These are phyloP conservation scores for Argya squamiceps DNA, from an alignment of 2,797 vertebrate genomes.

Conservation along the genomic window DNA sequence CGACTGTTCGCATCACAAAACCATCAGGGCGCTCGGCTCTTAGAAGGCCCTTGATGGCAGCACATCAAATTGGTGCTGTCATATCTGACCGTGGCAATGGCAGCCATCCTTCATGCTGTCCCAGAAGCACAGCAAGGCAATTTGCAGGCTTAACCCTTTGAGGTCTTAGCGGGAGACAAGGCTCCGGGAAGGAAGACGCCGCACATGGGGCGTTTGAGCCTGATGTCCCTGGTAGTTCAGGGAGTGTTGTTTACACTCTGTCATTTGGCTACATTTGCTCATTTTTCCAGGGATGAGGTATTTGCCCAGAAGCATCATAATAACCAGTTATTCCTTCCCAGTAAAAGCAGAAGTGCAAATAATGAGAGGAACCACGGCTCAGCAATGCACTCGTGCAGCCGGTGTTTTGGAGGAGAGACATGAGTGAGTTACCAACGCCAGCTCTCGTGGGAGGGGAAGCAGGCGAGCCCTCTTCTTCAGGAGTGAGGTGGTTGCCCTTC, in stretches of 20 bases:
- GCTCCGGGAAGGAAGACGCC: background rate
- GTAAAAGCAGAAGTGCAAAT: background rate
- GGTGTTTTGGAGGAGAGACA: background rate
- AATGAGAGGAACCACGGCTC: background rate
- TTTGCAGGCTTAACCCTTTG: conserved; percentile 84
- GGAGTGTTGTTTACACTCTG: conserved; percentile 56
- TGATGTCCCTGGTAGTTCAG: conserved; percentile 51
- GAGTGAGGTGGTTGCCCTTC: background rate
- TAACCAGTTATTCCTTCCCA: background rate
- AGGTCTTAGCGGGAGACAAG: conserved; percentile 46
- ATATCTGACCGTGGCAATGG: conserved; percentile 89
- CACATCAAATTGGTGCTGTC: conserved; percentile 92
- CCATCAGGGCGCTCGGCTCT: conserved; percentile 93
- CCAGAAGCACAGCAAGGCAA: conserved; percentile 78
- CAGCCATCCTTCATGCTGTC: conserved; percentile 93
- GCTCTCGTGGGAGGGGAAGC: background rate
- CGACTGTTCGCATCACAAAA: conserved; percentile 98
- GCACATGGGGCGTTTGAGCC: background rate
- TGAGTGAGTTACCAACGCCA: background rate
- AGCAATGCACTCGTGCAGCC: background rate
- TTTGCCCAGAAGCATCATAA: conserved; percentile 18
- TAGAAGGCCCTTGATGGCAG: conserved; percentile 88
- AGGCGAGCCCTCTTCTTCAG: background rate
- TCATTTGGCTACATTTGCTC: conserved; percentile 43
- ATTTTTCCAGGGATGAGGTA: conserved; percentile 45